A percentile compares a stretch with the other conserved stretches of the same genome.
phyloP scores from a whole-genome alignment of 1,140 invertebrate genomes.

The Ooceraea biroi region DNA sequence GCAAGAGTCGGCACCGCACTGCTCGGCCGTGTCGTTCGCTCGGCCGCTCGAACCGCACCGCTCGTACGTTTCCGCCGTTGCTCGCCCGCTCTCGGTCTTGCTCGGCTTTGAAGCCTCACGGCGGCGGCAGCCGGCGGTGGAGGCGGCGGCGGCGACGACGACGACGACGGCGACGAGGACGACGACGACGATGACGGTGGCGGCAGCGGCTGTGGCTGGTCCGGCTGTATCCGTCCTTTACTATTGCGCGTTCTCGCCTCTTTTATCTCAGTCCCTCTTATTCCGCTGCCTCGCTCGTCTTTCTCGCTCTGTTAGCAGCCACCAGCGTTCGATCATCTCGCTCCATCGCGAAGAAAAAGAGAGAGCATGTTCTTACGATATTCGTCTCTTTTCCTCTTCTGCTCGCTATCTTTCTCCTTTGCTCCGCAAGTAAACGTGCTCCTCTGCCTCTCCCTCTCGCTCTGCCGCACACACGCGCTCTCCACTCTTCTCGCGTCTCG shows the following conservation, averaged over 20 bases:
- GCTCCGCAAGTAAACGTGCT: slow-evolving; percentile 5
- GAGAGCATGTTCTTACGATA: too few relatives aligned
- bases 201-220: slow-evolving; percentile 44
- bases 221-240: slow-evolving; percentile 40
- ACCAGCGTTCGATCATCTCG: too few relatives aligned
- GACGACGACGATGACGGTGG: not conserved
- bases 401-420: not conserved
- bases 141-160: slow-evolving; percentile 1
- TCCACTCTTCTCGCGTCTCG: slow-evolving; percentile 14
- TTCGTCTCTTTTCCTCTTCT: slow-evolving; percentile 21
- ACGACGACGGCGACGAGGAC: not conserved
- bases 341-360: not conserved
- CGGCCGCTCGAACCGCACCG: slow-evolving; percentile 71
- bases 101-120: slow-evolving; percentile 72
- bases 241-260: not conserved
- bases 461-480: slow-evolving; percentile 2
- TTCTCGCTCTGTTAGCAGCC: too few relatives aligned
- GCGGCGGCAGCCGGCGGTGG: slow-evolving; percentile 34
- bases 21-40: slow-evolving; percentile 68
- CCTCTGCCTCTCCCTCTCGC: slow-evolving; percentile 27
- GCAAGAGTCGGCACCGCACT: slow-evolving; percentile 76
- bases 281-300: slow-evolving; percentile 27
- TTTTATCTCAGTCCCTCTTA: slow-evolving; percentile 31
- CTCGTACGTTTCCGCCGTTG: slow-evolving; percentile 71
- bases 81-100: slow-evolving; percentile 59